Percentiles rank a stretch among this genome's conserved stretches.
phyloP scores from a whole-genome alignment of 2,113 vertebrate species.

The Stomatorhinus ivindoensis region DNA sequence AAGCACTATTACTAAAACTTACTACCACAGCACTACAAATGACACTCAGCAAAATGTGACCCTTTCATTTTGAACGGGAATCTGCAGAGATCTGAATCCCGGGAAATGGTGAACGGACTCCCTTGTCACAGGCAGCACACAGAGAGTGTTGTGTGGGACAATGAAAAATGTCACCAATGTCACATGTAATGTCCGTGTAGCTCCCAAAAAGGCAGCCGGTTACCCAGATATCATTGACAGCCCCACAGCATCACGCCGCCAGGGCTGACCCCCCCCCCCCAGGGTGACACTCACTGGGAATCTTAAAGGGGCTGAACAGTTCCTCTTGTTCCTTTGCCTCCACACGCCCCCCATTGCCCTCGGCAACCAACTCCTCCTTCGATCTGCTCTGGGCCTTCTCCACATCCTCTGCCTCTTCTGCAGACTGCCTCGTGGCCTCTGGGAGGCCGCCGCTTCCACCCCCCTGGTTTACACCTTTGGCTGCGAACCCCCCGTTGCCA shows the following conservation, averaged over 20 bases:
- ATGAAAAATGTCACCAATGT: not conserved
- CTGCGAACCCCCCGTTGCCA: conserved; percentile 31
- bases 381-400: conserved; percentile 31
- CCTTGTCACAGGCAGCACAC: not conserved
- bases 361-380: conserved; percentile 18
- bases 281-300: conserved; percentile 49
- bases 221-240: not conserved
- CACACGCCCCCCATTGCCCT: conserved; percentile 36
- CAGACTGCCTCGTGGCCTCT: conserved; percentile 40
- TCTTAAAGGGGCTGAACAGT: conserved; percentile 49
- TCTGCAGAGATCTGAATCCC: not conserved
- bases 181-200: not conserved
- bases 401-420: conserved; percentile 39
- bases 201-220: not conserved
- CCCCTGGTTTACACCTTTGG: conserved; percentile 18
- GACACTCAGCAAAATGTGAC: not conserved
- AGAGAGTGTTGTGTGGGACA: not conserved
- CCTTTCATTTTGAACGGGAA: not conserved
- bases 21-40: not conserved
- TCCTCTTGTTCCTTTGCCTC: conserved; percentile 40
- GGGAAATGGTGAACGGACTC: not conserved
- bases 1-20: not conserved
- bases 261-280: not conserved
- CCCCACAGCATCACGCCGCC: too few species aligned
- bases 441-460: conserved; percentile 16